Base-by-base conservation (phyloP, 2,797 vertebrate species). In the Poeciliopsis infans region DNA sequence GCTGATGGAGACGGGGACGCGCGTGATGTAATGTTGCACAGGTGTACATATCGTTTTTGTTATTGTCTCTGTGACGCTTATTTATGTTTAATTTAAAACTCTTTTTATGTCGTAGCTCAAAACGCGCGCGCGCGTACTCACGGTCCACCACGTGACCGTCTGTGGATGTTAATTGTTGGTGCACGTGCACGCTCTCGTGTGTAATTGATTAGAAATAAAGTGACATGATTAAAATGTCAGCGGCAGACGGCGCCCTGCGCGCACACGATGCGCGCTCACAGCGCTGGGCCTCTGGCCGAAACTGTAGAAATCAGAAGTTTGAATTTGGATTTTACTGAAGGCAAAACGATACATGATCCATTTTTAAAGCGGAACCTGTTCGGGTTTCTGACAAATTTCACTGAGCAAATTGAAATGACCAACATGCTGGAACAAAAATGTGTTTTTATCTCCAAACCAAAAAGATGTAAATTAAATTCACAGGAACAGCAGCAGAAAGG, bases 11-110 rank as follows among this genome's bases (percentile, higher is more conserved):
- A 45, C 23, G n/a, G 12, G 72, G 31, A 20, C 72, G 49, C n/a
- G 36, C 36, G 53, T 75, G 74, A 75, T 85, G 89, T 89, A 87
- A 93, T 95, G 95, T 97, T 97, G 96, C 96, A 97, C 96, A 96
- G 92, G 92, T 96, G 95, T 96, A 96, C 85, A 94, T 91, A 91
- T 80, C 64, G 89, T 94, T 94, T 90, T 90, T 94, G 93, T 93
- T 88, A 90, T 84, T 93, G 73, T 82, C 72, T 81, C 81, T 88
- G 73, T 70, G 66, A 76, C 82, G 51, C 79, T 23, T 69, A 69
- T 69, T 69, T 69, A 69, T 69, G 23, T 43, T 69, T 69, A 69
- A 43, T 69, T 69, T 69, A 69, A 69, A 43, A n/a, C 39, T 69
- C 11, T 2, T 43, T 43, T 6, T 64, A 15, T 43, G 66, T 69